These are phyloP conservation scores for Anticlea derivata DNA, from an alignment of 2,888 invertebrate species.

Conservation along the genomic window DNA sequence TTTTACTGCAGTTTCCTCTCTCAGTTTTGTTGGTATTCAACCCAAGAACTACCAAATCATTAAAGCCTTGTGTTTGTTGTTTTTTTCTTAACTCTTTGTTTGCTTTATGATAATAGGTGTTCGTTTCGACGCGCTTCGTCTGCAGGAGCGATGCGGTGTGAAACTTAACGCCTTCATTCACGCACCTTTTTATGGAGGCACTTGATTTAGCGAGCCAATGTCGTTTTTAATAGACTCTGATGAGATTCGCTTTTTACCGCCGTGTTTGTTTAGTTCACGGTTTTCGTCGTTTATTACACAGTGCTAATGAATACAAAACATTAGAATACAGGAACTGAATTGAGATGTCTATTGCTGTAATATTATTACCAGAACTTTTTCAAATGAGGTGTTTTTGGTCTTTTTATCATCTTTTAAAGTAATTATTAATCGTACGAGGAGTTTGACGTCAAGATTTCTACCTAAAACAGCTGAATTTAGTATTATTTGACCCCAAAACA, in stretches of 20 bases:
- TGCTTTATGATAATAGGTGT: conserved; percentile 83
- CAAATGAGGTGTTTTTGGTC: too few species aligned
- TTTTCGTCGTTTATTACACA: conserved; percentile 44
- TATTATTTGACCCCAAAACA: too few species aligned
- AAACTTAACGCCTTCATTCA: conserved; percentile 82
- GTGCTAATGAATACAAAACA: conserved; percentile 29
- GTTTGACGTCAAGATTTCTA: too few species aligned
- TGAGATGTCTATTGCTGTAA: conserved; percentile 6
- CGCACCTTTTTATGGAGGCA: conserved; percentile 73
- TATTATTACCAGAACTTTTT: too few species aligned
- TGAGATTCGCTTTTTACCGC: conserved; percentile 57
- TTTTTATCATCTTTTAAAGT: too few species aligned
- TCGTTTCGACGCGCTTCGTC: conserved; percentile 67
- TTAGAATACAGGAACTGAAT: conserved; percentile 14
- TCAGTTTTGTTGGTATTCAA: conserved; percentile 74
- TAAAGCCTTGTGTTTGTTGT: conserved; percentile 76
- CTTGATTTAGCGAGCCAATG: conserved; percentile 77
- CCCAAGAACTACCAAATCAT: conserved; percentile 77
- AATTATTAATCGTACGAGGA: too few species aligned
- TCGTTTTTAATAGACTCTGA: conserved; percentile 68
- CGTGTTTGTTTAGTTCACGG: conserved; percentile 47
- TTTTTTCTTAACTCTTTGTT: conserved; percentile 69
- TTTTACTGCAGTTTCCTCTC: conserved; percentile 77
- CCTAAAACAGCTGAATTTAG: too few species aligned
- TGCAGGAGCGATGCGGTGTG: conserved; percentile 76